Evolutionary conservation across 2,888 invertebrate genomes (phyloP), one percentile per base, ranked within the genome.

Genomic region (Limnephilus lunatus): DNA sequence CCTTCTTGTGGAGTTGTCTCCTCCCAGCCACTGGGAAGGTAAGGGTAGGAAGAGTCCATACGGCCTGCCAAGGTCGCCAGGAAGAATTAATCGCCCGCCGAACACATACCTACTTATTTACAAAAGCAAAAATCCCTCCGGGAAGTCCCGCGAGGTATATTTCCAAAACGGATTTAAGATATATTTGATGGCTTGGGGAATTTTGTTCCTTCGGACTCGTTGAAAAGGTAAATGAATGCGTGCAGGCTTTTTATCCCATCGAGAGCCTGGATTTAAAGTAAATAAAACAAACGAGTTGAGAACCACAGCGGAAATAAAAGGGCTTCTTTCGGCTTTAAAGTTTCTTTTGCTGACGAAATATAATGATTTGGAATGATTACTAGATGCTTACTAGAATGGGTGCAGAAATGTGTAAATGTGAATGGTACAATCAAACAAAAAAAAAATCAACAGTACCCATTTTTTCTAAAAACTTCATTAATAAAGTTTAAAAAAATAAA

Each of bases 71-170:
- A 88, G 88, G 88, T 81, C 87, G 83, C 89, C 91, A 83, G 89
- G 89, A 89, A 83, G 91, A 91, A 91, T 91, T 91, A 91, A 89
- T 89, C 91, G 91, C 91, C 83, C 81, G 48, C 87, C 81, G 81
- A 87, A 81, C 85, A 90, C 44, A 90, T 81, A 87, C 48, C 48
- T 91, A 91, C 91, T 88, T 91, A 91, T 82, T 88, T 88, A 88
- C 35, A 88, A 68, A 35, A 19, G 32, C 35, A 88, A 88, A 86
- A 88, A 68, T 68, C 88, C 88, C 88, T 32, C 30, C 32, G 81
- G 89, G 39, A 82, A 30, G 89, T 81, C 89, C 31, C 89, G 15
- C 39, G n/a, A 81, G 89, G 82, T 82, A 35, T 88, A 80, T 53
- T 80, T 87, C 68, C 88, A 88, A 88, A 88, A 88, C 80, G 88